Percentiles rank a stretch among this genome's conserved stretches.
phyloP scores from a whole-genome alignment of 2,797 vertebrate genomes.

The Myotis pilosus region DNA sequence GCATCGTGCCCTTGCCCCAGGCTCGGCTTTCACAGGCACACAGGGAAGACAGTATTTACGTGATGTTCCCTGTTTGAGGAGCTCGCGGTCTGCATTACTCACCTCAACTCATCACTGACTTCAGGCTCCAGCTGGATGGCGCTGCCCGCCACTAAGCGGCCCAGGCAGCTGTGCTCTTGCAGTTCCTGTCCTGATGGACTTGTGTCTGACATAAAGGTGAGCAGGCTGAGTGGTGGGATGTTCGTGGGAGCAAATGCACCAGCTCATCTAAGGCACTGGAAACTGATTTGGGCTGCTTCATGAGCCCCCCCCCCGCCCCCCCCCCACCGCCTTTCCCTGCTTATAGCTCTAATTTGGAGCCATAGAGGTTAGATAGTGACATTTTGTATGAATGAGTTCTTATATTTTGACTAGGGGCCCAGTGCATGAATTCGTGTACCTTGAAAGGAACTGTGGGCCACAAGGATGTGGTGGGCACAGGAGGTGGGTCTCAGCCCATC shows the following conservation, averaged over 20 bases:
- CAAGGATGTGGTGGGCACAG: too few relatives aligned
- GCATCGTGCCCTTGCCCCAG: background rate
- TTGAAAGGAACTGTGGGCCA: too few relatives aligned
- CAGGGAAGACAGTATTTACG: background rate
- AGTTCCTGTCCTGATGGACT: background rate
- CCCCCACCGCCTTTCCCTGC: background rate
- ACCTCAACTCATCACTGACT: background rate
- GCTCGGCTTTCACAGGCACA: background rate
- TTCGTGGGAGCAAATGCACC: background rate
- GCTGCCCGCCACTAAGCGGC: too few relatives aligned
- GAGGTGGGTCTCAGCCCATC: too few relatives aligned
- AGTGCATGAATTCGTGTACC: too few relatives aligned
- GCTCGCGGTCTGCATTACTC: accelerated
- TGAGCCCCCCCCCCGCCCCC: too few relatives aligned
- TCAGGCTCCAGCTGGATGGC: too few relatives aligned
- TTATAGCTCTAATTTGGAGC: background rate
- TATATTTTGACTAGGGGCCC: background rate
- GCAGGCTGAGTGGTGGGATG: background rate
- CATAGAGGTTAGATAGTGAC: background rate
- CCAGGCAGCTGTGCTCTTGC: background rate
- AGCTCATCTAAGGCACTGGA: background rate
- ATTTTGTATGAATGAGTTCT: background rate
- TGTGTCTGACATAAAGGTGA: background rate
- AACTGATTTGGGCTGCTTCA: background rate
- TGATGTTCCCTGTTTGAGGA: background rate